Base-by-base conservation (phyloP, 2,888 invertebrate genomes). In the Volucella bombylans region DNA sequence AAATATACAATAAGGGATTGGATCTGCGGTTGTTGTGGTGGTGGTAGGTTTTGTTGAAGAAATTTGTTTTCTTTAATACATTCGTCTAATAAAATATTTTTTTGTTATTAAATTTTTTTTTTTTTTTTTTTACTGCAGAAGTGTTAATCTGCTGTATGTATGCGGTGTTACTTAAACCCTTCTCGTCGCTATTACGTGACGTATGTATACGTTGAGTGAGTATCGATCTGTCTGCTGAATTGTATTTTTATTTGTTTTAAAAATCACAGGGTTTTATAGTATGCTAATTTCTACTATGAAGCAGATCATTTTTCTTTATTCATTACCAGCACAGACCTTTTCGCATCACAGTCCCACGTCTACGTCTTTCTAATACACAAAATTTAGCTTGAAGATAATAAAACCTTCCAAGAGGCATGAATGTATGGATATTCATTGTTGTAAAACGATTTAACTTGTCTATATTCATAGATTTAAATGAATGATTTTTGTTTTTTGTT, bases 261-360 rank as follows among this genome's bases (percentile, higher is more conserved):
- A 72, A 81, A 81, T 85, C 80, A 85, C 85, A 85, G 81, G 76
- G 76, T 80, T 80, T 76, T 76, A 23, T 23, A 80, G 80, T 80
- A 76, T 83, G 73, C 79, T 82, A 71, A 8, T 64, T 68, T 82
- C 72, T 82, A 81, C 81, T 38, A 71, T 50, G 67, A 61, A 71
- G 68, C 77, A 82, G 82, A 78, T 77, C 62, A 82, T 81, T 43
- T 23, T 69, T 72, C 50, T 61, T 50, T 49, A 61, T 43, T 71
- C 12, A 55, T 54, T 31, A 67, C 11, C 78, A 82, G 64, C 15
- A 64, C 73, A 82, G 64, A 78, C 57, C 82, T 54, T 69, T 39
- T 59, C 50, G 61, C 47, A 15, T 47, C 55, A 55, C 54, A 54
- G 39, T 73, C 14, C 38, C 31, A 31, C 57, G 71, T 64, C 71